Base-by-base conservation (phyloP, 2,113 vertebrate species). In the Petrocephalus zakoni region DNA sequence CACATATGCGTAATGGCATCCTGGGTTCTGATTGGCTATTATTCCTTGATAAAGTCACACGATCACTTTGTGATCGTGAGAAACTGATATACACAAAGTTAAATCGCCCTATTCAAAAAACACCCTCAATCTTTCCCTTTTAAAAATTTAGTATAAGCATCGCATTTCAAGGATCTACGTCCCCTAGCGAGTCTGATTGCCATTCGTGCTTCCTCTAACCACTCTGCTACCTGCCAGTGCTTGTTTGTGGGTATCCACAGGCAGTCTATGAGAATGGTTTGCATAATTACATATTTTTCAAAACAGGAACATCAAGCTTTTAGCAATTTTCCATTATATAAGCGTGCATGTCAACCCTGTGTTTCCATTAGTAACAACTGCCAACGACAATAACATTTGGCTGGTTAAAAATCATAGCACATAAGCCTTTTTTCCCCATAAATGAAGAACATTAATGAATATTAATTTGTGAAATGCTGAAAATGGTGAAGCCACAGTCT, bases 381-480 rank as follows among this genome's bases (percentile, higher is more conserved):
- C 82, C 47, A 85, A 85, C 11, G 15, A 55, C 15, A 56, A 56
- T 34, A 86, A 37, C 52, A 53, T 53, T 86, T 86, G 85, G 51
- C 52, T 29, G 49, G n/a, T 56, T 56, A 29, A 15, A 42, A 55
- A 55, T 52, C 46, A 52, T 52, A 29, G n/a, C 46, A 15, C 47
- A 29, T 51, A n/a, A 25, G 81, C 49, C 37, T 11, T 22, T 22
- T 46, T 13, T 47, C 46, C 10, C 22, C 81, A 49, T 42, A 83
- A 83, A 83, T 83, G 15, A 85, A 85, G 52, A 25, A 46, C 47
- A 51, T 85, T 56, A 86, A 55, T 55, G n/a, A 53, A 86, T n/a
- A 55, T 86, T 34, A 86, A 53, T 86, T 52, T 2, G 11, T 10
- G 84, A 55, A 56, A 29, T 15, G 29, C 52, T 86, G 49, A 86